Conservation (phyloP, 2,797 vertebrate genomes). For the Phoebastria nigripes region DNA sequence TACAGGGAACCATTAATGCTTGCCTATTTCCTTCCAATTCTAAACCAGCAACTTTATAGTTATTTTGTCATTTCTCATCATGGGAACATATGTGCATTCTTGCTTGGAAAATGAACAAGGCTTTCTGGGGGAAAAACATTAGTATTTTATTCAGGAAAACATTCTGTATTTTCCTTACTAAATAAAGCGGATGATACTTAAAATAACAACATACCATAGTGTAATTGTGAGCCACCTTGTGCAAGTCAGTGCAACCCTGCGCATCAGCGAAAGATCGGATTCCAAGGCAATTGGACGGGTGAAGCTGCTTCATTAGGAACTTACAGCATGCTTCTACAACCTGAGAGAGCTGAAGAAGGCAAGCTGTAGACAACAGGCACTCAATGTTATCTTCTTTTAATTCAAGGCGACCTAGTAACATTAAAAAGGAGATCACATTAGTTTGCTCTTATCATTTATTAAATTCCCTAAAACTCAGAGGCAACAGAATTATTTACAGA, state of each 20-base stretch:
- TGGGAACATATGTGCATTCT: neutral
- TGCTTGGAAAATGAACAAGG: neutral
- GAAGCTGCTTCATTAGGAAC: constrained; percentile 97
- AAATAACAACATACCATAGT: constrained; percentile 87
- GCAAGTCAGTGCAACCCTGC: constrained; percentile 93
- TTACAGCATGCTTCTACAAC: constrained; percentile 96
- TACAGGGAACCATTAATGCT: neutral
- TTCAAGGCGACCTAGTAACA: constrained; percentile 87
- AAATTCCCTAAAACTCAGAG: neutral
- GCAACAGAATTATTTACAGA: neutral
- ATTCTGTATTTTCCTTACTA: neutral
- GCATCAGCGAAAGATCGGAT: constrained; percentile 96
- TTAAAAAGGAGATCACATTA: constrained; percentile 29
- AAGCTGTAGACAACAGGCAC: constrained; percentile 92
- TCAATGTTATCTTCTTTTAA: constrained; percentile 96
- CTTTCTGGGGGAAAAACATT: neutral
- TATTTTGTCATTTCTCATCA: neutral
- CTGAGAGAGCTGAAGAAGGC: constrained; percentile 91
- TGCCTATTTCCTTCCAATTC: neutral
- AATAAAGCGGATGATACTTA: neutral
- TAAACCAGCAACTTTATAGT: neutral
- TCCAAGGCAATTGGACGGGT: constrained; percentile 97
- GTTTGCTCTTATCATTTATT: neutral
- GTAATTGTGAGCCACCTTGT: constrained; percentile 93
- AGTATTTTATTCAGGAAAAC: neutral